A percentile compares a stretch with the other conserved stretches of the same genome.
These are phyloP conservation scores for Micrasema longulum DNA, from an alignment of 1,140 invertebrate genomes.

Conservation along the genomic window DNA sequence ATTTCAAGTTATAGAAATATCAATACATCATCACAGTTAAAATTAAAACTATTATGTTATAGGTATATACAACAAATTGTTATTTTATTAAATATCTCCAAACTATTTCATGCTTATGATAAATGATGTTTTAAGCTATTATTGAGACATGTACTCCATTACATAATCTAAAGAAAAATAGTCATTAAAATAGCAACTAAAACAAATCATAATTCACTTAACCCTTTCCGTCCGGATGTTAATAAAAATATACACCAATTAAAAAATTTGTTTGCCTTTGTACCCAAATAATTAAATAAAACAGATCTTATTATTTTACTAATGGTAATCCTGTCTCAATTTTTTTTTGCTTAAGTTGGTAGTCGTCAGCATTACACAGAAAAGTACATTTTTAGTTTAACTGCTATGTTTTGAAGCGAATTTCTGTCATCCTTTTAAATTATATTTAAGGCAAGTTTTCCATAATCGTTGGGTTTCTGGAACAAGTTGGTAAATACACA, in stretches of 20 bases:
- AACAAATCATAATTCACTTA: background rate
- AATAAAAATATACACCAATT: background rate
- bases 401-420: no score
- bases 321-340: no score
- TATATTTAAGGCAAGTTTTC: no score
- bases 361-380: no score
- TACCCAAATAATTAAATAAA: background rate
- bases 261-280: slow-evolving; percentile 1
- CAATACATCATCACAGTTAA: slow-evolving; percentile 55
- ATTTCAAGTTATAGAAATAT: slow-evolving; percentile 51
- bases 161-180: background rate
- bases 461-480: no score
- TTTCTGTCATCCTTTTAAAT: no score
- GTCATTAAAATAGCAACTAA: background rate
- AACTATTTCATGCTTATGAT: slow-evolving; percentile 53
- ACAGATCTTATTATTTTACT: background rate
- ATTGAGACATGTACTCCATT: slow-evolving; percentile 32
- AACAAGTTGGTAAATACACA: no score
- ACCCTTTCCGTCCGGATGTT: background rate
- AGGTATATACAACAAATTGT: slow-evolving; percentile 49
- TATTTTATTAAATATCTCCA: slow-evolving; percentile 49
- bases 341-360: no score
- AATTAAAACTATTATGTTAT: slow-evolving; percentile 53
- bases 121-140: slow-evolving; percentile 40
- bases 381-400: no score